Base-by-base conservation (phyloP, 2,888 invertebrate species). In the Drosophila bunnanda region DNA sequence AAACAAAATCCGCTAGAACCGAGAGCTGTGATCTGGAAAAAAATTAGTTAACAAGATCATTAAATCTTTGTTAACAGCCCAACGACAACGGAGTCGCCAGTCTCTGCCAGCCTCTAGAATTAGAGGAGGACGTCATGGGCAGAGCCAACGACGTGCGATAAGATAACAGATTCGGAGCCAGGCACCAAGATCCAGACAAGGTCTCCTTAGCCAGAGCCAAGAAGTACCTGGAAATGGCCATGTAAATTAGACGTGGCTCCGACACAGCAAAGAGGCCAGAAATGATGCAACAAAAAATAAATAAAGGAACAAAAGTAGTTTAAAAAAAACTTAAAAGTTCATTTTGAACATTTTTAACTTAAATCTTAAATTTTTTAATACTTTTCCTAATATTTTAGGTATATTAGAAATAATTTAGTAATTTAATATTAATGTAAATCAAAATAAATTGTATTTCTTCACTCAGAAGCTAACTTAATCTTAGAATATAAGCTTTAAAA, bases 11-110 rank as follows among this genome's bases (percentile, higher is more conserved):
- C 56, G 39, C 17, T 50, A n/a, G 61, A 66, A 57, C 54, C 46
- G 20, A 53, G 54, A 62, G 46, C 50, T 57, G 28, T 57, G 34
- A 55, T 50, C 22, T 38, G 59, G 46, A 41, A 74, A 78, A 78
- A 75, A 83, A 83, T 84, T 85, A 80, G 86, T 82, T 82, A 88
- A 88, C 86, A 86, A 83, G 82, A 86, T 86, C 88, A 86, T 88
- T 88, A 86, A 86, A 88, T 88, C 88, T 84, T 81, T 76, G 79
- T 79, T 85, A 86, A 83, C 76, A 76, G 74, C 57, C 77, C 73
- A 57, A 54, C 55, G 46, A 44, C 65, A 52, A 57, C 65, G 17
- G 15, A 46, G 59, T n/a, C 71, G 25, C 38, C 17, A 39, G 17
- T 17, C 17, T 39, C 5, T 17, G 7, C 17, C 48, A 17, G 39